These are phyloP conservation scores for Leuciscus waleckii DNA, from an alignment of 2,797 vertebrate genomes.

Conservation along the genomic window DNA sequence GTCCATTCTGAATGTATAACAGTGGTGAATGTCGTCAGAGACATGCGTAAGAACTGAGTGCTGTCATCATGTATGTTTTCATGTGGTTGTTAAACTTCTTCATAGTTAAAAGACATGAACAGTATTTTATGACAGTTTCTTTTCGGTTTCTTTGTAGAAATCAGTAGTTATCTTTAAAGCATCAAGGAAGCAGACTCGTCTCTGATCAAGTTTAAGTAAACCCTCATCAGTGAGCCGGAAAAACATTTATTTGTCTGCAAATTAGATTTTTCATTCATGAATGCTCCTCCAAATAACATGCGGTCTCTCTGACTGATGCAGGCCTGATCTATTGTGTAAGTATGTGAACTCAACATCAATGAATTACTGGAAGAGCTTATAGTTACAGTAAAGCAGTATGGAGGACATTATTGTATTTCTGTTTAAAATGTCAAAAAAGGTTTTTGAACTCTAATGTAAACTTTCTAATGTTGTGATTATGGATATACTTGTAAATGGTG, in stretches of 20 bases:
- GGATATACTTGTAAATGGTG: conserved; percentile 13
- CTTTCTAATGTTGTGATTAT: neutral
- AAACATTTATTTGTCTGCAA: neutral
- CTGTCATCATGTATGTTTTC: conserved; percentile 7
- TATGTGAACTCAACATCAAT: neutral
- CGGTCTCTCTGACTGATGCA: neutral
- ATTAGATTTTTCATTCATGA: neutral
- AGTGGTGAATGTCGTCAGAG: neutral
- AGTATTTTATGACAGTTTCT: conserved; percentile 30
- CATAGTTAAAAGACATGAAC: neutral
- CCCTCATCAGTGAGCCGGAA: neutral
- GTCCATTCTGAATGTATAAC: conserved; percentile 85
- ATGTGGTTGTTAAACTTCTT: conserved; percentile 9
- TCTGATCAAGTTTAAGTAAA: neutral
- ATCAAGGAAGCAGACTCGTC: neutral
- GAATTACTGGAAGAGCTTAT: neutral
- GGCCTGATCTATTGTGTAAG: neutral
- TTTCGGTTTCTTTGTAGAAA: neutral
- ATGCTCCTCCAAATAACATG: neutral
- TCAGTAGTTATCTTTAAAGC: neutral
- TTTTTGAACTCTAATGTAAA: neutral
- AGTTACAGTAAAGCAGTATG: neutral
- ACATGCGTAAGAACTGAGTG: neutral
- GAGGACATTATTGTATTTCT: conserved; percentile 4
- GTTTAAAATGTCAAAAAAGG: neutral